Conservation (phyloP, 1,140 invertebrate genomes). For the Rhagoletis zephyria region DNA sequence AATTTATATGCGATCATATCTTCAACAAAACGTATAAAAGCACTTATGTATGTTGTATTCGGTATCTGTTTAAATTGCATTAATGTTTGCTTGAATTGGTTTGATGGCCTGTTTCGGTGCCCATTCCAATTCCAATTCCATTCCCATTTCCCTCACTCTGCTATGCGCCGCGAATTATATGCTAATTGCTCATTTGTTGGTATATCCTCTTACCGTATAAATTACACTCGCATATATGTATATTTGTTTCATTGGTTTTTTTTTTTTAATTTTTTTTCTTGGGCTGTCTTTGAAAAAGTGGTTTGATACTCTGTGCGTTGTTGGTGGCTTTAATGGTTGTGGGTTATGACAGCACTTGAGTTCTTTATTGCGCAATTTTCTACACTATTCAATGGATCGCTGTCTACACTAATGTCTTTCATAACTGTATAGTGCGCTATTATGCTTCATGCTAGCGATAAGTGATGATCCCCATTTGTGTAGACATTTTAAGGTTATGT, state of each 20-base stretch:
- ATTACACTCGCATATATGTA: not conserved
- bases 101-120: not conserved
- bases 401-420: constrained; percentile 9
- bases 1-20: constrained; percentile 50
- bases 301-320: not conserved
- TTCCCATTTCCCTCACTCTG: not conserved
- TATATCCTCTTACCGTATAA: constrained; percentile 7
- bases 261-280: not conserved
- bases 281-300: not conserved
- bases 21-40: constrained; percentile 37
- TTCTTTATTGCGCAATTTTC: constrained; percentile 41
- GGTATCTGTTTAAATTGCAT: constrained; percentile 26
- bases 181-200: constrained; percentile 48
- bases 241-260: not conserved
- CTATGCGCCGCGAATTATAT: constrained; percentile 42
- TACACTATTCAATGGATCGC: constrained; percentile 10
- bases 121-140: not conserved
- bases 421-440: not conserved
- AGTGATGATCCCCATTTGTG: constrained; percentile 16
- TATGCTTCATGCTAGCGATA: constrained; percentile 26
- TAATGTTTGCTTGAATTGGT: constrained; percentile 3
- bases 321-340: constrained; percentile 10
- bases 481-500: not conserved
- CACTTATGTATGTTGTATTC: constrained; percentile 2
- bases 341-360: constrained; percentile 35